Evolutionary conservation across 2,888 invertebrate genomes (phyloP), one percentile per base, ranked within the genome.

Genomic region (Panzeria rudis): DNA sequence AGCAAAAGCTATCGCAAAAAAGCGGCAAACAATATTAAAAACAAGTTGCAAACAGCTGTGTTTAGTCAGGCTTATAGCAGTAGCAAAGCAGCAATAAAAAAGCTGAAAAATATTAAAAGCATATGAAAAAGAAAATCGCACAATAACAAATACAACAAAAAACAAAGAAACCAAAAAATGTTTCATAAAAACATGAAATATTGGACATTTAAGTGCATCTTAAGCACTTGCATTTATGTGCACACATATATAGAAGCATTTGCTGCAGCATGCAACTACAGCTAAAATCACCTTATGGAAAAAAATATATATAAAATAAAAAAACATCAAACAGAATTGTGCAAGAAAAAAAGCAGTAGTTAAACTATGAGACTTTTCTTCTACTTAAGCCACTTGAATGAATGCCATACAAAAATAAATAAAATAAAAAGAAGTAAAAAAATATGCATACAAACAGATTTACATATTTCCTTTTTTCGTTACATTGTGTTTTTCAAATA

Each of bases 191-290:
- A 86, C 86, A 90, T 90, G 90, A 90, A 90, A 90, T 90, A 90
- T 90, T 90, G 89, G 89, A 90, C 88, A 89, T 88, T 89, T 90
- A 89, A 86, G 87, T 87, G 86, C 88, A 87, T 89, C 88, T 88
- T 88, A 88, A 86, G 87, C 89, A 86, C 89, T 87, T 88, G 89
- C 89, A 89, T 89, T 89, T 88, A 89, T 89, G 73, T 81, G 76
- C 66, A 72, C 75, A 71, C 80, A 73, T 64, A 73, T 56, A 59
- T 50, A 62, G 50, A 44, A 79, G 59, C 29, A 56, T 20, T 29
- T 47, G 35, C 62, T 38, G 73, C 66, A 59, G 15, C 41, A 9
- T 15, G 32, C 54, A 35, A 38, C 76, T 54, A 41, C 68, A 41
- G 47, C 50, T 64, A 64, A 73, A 78, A 79, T 64, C 66, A 85